These are phyloP conservation scores for Lontra canadensis DNA, from an alignment of 2,113 vertebrate species.

Conservation along the genomic window DNA sequence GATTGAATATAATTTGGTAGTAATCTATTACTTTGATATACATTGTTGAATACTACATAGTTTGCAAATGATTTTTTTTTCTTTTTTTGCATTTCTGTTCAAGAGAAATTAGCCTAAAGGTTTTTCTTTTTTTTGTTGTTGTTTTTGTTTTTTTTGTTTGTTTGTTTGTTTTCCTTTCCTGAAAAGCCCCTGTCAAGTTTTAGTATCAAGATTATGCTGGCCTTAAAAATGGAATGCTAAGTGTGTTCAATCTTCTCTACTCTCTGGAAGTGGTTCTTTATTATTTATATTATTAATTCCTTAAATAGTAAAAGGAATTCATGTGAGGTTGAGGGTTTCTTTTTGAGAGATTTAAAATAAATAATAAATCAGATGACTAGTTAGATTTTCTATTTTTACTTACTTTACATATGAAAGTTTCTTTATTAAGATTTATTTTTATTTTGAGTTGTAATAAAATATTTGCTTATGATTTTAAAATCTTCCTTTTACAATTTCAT, in stretches of 20 bases:
- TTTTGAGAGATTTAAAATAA: not conserved
- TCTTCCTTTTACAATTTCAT: not conserved
- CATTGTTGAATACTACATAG: not conserved
- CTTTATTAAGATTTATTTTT: not conserved
- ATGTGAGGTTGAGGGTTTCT: not conserved
- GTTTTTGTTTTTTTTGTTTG: not conserved
- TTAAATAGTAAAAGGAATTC: conserved; percentile 28
- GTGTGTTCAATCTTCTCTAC: not conserved
- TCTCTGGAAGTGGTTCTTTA: not conserved
- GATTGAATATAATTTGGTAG: not conserved
- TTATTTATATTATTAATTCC: not conserved
- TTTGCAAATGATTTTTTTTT: not conserved
- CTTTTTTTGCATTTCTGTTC: not conserved
- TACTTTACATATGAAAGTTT: not conserved
- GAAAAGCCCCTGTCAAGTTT: not conserved
- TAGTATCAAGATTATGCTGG: not conserved
- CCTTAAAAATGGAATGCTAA: not conserved
- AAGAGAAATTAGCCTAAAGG: not conserved
- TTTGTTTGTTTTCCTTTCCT: not conserved
- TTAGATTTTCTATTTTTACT: not conserved
- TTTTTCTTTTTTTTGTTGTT: not conserved
- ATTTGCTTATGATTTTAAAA: not conserved
- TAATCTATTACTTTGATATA: not conserved
- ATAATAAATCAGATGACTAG: not conserved
- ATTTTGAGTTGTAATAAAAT: not conserved